Evolutionary conservation across 1,140 invertebrate genomes (phyloP), one percentile per base, ranked within the genome.

Genomic region (Eueides isabella): DNA sequence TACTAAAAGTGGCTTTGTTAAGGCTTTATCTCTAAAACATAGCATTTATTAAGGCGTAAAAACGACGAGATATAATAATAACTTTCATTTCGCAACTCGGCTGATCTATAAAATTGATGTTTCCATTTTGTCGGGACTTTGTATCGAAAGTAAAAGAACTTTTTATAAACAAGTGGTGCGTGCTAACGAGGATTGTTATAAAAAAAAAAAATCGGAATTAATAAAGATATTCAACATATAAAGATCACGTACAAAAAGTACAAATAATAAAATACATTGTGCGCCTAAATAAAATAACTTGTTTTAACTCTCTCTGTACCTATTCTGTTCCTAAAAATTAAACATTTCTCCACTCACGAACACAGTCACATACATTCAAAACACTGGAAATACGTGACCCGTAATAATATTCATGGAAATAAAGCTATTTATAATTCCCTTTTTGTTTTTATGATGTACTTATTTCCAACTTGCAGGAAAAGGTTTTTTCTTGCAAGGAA

Each of bases 211-310:
- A 44, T 7, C 0, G 41, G 2, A 19, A 9, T 19, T n/a, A n/a
- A n/a, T 3, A 48, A 16, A 48, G 19, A 19, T 48, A 48, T 48
- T 48, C 7, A 48, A 5, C n/a, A 23, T 48, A 19, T 19, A 48
- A 48, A 48, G n/a, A 48, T 48, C 41, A 48, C 41, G 41, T 44
- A 19, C n/a, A n/a, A 19, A 44, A 44, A 44, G n/a, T 16, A 44
- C 16, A 44, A 44, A 44, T 19, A 5, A n/a, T n/a, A 44, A 44
- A 19, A 35, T 35, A 14, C 12, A 14, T 35, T 44, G 41, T 44
- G n/a, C n/a, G 41, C n/a, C 2, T 1, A 44, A 44, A 44, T 44
- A 7, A 44, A 44, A 44, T 44, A 7, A n/a, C n/a, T 2, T n/a
- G n/a, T 44, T 44, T 44, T 16, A 44, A 1, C 16, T 9, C n/a